A percentile compares a stretch with the other conserved stretches of the same genome.
Conservation (phyloP, 2,113 vertebrate genomes). For the Motacilla alba region DNA sequence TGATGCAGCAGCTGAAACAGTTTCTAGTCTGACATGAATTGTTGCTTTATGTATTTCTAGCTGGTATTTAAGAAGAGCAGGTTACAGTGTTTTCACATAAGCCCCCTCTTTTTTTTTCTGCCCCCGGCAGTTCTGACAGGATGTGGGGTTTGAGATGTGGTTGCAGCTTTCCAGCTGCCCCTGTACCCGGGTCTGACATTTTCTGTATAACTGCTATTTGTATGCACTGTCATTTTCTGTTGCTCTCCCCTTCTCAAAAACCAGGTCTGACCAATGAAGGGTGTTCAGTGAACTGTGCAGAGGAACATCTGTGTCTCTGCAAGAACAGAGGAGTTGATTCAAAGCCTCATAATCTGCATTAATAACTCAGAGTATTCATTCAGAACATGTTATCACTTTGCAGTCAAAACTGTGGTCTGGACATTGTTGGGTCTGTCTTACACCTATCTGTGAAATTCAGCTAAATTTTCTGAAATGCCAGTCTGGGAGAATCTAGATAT, state of each 20-base stretch:
- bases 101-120: not conserved
- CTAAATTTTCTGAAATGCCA: not conserved
- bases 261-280: not conserved
- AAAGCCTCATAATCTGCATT: not conserved
- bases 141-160: not conserved
- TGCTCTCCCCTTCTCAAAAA: not conserved
- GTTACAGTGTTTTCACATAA: not conserved
- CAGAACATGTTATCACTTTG: not conserved
- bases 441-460: not conserved
- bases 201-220: not conserved
- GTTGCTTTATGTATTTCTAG: not conserved
- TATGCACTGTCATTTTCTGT: not conserved
- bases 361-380: not conserved
- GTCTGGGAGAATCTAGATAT: not conserved
- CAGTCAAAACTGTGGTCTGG: not conserved
- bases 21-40: not conserved
- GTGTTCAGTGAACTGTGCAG: not conserved
- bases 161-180: not conserved
- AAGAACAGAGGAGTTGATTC: not conserved
- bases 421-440: not conserved
- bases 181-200: not conserved
- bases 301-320: not conserved
- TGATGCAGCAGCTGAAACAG: not conserved
- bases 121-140: not conserved
- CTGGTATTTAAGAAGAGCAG: not conserved